phyloP scores from a whole-genome alignment of 2,797 vertebrate species.

The Melanogrammus aeglefinus region DNA sequence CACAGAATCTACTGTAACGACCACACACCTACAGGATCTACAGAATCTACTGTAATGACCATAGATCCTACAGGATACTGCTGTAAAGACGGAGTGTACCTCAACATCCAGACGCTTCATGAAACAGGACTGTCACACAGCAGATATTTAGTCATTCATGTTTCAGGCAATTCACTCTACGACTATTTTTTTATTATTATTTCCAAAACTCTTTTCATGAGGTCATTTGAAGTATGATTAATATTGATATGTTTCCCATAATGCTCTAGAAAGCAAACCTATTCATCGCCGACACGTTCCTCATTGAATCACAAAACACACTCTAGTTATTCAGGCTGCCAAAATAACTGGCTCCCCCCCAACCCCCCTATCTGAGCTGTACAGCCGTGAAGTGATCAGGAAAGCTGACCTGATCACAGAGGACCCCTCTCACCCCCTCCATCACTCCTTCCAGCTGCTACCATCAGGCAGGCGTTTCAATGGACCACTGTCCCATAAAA shows the following conservation, averaged over 20 bases:
- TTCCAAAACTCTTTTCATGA: not conserved
- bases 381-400: no score
- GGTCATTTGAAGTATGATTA: not conserved
- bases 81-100: no score
- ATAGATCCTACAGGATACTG: no score
- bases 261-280: not conserved
- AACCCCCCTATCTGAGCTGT: no score
- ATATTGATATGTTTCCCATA: not conserved
- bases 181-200: not conserved
- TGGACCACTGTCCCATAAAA: no score
- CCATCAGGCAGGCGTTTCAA: no score
- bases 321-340: no score
- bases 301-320: no score
- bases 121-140: not conserved
- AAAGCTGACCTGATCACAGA: no score
- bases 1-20: not conserved
- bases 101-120: not conserved
- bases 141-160: not conserved
- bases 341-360: no score
- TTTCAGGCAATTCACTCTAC: not conserved
- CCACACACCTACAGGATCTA: not conserved
- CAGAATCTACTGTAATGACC: conserved; percentile 1
- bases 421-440: no score
- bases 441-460: no score
- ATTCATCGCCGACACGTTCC: not conserved